Percentiles rank a stretch among this genome's conserved stretches.
phyloP scores from a whole-genome alignment of 2,113 vertebrate species.

The Ardeotis arabs region DNA sequence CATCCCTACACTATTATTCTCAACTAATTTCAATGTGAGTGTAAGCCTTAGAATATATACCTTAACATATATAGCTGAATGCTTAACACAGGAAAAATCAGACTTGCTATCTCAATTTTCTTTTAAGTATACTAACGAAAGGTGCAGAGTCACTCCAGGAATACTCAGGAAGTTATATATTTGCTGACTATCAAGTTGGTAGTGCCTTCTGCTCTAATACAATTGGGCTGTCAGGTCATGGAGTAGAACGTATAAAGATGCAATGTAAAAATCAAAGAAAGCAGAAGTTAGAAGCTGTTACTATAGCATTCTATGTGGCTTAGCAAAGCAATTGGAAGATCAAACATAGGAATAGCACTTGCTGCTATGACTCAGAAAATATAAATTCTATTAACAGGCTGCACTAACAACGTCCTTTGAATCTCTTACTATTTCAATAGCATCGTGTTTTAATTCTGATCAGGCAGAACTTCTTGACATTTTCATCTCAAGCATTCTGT shows the following conservation, averaged over 20 bases:
- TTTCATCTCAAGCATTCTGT: background rate
- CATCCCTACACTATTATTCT: background rate
- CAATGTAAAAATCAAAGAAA: background rate
- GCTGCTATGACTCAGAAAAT: background rate
- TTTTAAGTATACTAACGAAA: background rate
- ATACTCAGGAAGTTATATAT: background rate
- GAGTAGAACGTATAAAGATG: background rate
- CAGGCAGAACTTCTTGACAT: background rate
- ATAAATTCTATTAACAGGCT: background rate
- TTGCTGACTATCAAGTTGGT: background rate
- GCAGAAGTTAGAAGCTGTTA: background rate
- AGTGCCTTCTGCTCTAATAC: background rate
- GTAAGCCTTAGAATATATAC: background rate
- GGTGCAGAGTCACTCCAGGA: background rate
- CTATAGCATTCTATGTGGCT: background rate
- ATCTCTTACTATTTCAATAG: background rate
- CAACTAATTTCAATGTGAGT: background rate
- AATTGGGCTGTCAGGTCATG: background rate
- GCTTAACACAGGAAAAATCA: background rate
- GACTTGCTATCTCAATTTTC: background rate
- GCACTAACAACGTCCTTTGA: background rate
- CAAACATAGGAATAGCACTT: background rate
- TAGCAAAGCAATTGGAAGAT: background rate
- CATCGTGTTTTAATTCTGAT: background rate
- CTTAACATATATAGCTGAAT: background rate